A percentile compares a stretch with the other conserved stretches of the same genome.
Evolutionary conservation across 2,888 invertebrate genomes (phyloP).

Genomic region (Listrodromus nycthemerus): DNA sequence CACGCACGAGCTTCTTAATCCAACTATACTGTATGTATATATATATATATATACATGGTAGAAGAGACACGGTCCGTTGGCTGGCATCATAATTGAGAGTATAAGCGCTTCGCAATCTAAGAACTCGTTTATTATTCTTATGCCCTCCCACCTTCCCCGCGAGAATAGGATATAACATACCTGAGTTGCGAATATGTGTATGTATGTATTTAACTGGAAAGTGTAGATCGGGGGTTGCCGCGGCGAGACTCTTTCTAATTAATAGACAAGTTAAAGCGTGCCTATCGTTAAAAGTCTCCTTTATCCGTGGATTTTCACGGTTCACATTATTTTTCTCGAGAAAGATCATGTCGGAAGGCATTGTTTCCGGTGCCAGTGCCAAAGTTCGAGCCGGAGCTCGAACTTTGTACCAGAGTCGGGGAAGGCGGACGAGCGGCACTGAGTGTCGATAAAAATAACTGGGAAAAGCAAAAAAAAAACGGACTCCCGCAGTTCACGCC

Average conservation of each 20-base stretch:
- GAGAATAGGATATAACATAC: conserved; percentile 51
- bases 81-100: conserved; percentile 65
- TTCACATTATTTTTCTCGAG: not conserved
- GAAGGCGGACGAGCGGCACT: conserved; percentile 12
- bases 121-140: conserved; percentile 65
- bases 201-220: conserved; percentile 38
- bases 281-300: not conserved
- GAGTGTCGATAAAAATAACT: conserved; percentile 49
- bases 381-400: too few species aligned
- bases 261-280: not conserved
- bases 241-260: conserved; percentile 30
- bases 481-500: conserved; percentile 45
- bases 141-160: conserved; percentile 30
- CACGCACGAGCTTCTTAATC: conserved; percentile 49
- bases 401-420: not conserved
- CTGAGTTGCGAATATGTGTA: conserved; percentile 1
- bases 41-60: conserved; percentile 43
- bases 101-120: conserved; percentile 52
- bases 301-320: not conserved
- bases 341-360: not conserved
- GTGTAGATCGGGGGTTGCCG: conserved; percentile 47
- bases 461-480: conserved; percentile 34
- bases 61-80: conserved; percentile 64
- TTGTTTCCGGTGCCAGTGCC: too few species aligned
- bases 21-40: conserved; percentile 19